A percentile compares a stretch with the other conserved stretches of the same genome.
Evolutionary conservation across 2,888 invertebrate genomes (phyloP).

Genomic region (Ganaspis brasiliensis): DNA sequence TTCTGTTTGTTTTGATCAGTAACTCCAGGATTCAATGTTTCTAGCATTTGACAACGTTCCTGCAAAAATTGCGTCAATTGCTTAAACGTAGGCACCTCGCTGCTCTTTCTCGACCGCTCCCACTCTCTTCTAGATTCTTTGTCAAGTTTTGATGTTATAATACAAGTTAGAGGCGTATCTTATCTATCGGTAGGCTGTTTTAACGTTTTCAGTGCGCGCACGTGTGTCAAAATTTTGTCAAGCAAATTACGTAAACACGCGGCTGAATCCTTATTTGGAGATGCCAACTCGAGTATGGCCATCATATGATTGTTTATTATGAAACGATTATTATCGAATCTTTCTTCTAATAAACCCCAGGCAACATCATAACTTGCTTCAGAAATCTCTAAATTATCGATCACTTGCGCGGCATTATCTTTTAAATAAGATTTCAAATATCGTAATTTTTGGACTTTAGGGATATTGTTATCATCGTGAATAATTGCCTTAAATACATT

Average conservation of each 20-base stretch:
- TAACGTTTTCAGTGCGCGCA: conserved; percentile 10
- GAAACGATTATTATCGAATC: background rate
- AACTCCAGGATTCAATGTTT: background rate
- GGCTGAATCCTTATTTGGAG: conserved; percentile 22
- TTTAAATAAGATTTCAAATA: background rate
- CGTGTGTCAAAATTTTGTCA: background rate
- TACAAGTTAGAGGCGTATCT: background rate
- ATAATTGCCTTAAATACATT: background rate
- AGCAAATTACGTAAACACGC: conserved; percentile 20
- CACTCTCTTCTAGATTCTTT: conserved; percentile 29
- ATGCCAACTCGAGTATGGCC: conserved; percentile 11
- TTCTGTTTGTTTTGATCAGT: background rate
- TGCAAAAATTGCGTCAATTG: background rate
- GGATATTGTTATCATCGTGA: background rate
- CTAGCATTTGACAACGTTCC: background rate
- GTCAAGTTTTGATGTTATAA: conserved; percentile 10
- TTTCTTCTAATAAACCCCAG: background rate
- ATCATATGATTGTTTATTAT: background rate
- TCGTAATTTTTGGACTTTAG: background rate
- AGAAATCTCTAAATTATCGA: background rate
- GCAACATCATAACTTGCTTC: background rate
- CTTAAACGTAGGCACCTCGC: background rate
- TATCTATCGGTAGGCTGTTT: background rate
- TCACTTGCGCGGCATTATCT: background rate
- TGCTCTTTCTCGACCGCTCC: conserved; percentile 8